Percentiles rank a stretch among this genome's conserved stretches.
These are phyloP conservation scores for Nymphalis c-album DNA, from an alignment of 2,888 invertebrate species.

Conservation along the genomic window DNA sequence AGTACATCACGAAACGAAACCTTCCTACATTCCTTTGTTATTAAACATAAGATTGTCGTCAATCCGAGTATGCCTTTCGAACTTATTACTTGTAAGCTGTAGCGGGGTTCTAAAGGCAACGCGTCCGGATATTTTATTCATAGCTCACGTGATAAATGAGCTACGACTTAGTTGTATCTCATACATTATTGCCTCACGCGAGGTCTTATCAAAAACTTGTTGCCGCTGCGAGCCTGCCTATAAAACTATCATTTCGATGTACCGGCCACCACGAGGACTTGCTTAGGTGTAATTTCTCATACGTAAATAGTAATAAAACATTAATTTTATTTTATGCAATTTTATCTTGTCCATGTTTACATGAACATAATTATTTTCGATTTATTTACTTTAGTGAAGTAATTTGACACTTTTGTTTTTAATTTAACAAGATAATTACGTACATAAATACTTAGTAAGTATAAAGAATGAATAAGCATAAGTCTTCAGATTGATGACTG, in stretches of 20 bases:
- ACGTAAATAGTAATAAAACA: conserved; percentile 59
- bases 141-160: conserved; percentile 76
- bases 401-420: neutral
- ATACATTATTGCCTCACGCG: conserved; percentile 76
- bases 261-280: conserved; percentile 63
- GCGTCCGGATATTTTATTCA: conserved; percentile 77
- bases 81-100: conserved; percentile 40
- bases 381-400: no score
- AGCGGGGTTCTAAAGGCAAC: conserved; percentile 70
- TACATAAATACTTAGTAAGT: neutral
- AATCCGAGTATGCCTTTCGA: conserved; percentile 22
- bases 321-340: conserved; percentile 61
- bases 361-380: neutral
- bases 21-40: neutral
- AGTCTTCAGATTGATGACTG: no score
- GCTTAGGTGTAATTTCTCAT: conserved; percentile 68
- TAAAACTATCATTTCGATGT: conserved; percentile 58
- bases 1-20: no score
- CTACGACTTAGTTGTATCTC: conserved; percentile 69
- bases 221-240: conserved; percentile 63
- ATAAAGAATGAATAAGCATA: no score
- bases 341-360: conserved; percentile 52
- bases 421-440: neutral
- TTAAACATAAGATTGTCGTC: conserved; percentile 13
- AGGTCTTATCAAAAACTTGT: conserved; percentile 77